Evolutionary conservation across 2,888 invertebrate genomes (phyloP).

Genomic region (Drosophila lutescens): DNA sequence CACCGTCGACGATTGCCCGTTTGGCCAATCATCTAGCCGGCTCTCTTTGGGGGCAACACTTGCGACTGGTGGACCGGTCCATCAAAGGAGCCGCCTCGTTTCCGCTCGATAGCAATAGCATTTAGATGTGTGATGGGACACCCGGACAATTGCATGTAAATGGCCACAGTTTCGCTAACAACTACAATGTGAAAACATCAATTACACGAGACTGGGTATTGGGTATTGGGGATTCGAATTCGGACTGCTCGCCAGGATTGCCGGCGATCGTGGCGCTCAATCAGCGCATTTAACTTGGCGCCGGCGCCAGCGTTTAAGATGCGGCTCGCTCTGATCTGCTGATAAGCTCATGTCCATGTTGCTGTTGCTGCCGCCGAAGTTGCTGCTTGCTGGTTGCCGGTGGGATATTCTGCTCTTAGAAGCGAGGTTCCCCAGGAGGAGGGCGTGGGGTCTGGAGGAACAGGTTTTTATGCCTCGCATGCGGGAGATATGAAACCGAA

Average conservation of each 20-base stretch:
- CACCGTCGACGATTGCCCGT: slow-evolving; percentile 62
- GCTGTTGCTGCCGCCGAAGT: slow-evolving; percentile 46
- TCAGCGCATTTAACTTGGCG: slow-evolving; percentile 82
- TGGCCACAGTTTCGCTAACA: slow-evolving; percentile 64
- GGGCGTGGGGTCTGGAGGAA: slow-evolving; percentile 30
- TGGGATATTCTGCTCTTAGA: slow-evolving; percentile 14
- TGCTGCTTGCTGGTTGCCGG: slow-evolving; percentile 18
- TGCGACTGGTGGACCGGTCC: slow-evolving; percentile 21
- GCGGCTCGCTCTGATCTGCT: slow-evolving; percentile 84
- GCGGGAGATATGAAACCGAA: slow-evolving; percentile 32
- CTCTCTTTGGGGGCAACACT: slow-evolving; percentile 33
- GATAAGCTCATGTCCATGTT: slow-evolving; percentile 79
- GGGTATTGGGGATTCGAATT: slow-evolving; percentile 4
- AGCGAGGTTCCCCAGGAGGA: not conserved
- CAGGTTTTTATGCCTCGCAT: slow-evolving; percentile 61
- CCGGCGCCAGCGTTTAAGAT: slow-evolving; percentile 85
- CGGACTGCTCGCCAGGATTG: slow-evolving; percentile 56
- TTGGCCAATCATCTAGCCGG: slow-evolving; percentile 57
- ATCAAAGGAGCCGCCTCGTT: slow-evolving; percentile 68
- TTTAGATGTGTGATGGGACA: slow-evolving; percentile 53
- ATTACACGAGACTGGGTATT: slow-evolving; percentile 56
- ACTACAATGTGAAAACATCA: slow-evolving; percentile 79
- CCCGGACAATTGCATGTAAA: slow-evolving; percentile 63
- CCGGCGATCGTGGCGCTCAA: slow-evolving; percentile 79
- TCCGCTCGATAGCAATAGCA: slow-evolving; percentile 52